A percentile compares a stretch with the other conserved stretches of the same genome.
These are phyloP conservation scores for Oriolus oriolus DNA, from an alignment of 2,113 vertebrate genomes.

Conservation along the genomic window DNA sequence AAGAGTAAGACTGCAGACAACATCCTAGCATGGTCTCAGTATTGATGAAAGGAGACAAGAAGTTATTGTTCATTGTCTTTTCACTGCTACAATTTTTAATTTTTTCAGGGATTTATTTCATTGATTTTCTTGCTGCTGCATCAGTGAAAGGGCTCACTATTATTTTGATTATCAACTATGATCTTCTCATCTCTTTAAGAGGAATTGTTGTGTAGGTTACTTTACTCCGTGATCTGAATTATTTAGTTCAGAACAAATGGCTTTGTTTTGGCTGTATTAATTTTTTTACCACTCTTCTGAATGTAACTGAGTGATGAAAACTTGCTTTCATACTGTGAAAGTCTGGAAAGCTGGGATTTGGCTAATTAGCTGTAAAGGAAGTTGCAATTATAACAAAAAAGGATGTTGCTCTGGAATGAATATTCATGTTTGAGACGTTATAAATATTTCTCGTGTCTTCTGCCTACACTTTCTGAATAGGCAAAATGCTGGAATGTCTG, in stretches of 20 bases:
- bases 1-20: neutral
- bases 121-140: neutral
- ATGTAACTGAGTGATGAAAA: neutral
- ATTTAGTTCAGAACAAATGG: neutral
- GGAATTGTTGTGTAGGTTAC: neutral
- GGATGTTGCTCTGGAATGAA: neutral
- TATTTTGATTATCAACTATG: neutral
- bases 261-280: neutral
- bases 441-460: neutral
- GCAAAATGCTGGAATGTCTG: neutral
- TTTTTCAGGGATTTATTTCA: neutral
- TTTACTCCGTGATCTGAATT: neutral
- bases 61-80: neutral
- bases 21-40: neutral
- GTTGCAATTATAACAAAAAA: neutral
- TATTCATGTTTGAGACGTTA: neutral
- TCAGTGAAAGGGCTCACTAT: neutral
- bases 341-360: neutral
- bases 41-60: neutral
- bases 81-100: rapidly evolving
- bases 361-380: neutral
- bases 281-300: neutral
- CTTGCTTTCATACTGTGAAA: neutral
- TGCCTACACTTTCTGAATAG: neutral
- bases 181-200: neutral